phyloP scores from a whole-genome alignment of 2,797 vertebrate genomes.

The Myotis planiceps region DNA sequence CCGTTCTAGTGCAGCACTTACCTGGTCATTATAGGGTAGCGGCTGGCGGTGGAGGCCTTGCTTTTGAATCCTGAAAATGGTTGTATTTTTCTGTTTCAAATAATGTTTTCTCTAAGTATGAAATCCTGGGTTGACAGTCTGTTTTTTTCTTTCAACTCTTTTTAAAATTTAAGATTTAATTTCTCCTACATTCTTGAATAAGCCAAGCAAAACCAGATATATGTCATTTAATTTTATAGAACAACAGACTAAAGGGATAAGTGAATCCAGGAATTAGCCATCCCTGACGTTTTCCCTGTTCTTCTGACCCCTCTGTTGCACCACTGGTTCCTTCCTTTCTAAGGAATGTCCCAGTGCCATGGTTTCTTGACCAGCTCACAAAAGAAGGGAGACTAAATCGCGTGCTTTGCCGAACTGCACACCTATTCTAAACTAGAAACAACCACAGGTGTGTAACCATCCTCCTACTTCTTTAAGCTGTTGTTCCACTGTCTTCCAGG shows the following conservation, averaged over 20 bases:
- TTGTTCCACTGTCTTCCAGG: no score
- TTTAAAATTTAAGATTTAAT: background rate
- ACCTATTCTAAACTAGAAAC: fast-evolving
- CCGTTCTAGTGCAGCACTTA: fast-evolving
- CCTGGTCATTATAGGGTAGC: fast-evolving
- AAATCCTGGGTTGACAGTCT: background rate
- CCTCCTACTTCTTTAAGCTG: fast-evolving
- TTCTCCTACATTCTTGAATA: background rate
- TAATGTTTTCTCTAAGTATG: background rate
- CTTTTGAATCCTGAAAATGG: background rate
- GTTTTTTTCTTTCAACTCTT: background rate
- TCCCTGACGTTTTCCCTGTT: fast-evolving
- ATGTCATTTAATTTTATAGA: background rate
- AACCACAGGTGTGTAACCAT: fast-evolving
- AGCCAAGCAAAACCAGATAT: background rate
- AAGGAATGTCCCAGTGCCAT: fast-evolving
- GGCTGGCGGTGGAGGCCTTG: no score
- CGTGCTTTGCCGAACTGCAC: background rate
- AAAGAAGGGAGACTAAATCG: background rate
- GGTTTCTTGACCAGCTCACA: background rate
- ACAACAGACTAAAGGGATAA: fast-evolving
- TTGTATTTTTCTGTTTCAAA: background rate
- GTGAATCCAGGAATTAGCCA: background rate
- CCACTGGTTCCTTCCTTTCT: no score
- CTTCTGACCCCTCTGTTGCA: background rate